phyloP scores from a whole-genome alignment of 2,888 invertebrate genomes.

The Hemaris fuciformis region DNA sequence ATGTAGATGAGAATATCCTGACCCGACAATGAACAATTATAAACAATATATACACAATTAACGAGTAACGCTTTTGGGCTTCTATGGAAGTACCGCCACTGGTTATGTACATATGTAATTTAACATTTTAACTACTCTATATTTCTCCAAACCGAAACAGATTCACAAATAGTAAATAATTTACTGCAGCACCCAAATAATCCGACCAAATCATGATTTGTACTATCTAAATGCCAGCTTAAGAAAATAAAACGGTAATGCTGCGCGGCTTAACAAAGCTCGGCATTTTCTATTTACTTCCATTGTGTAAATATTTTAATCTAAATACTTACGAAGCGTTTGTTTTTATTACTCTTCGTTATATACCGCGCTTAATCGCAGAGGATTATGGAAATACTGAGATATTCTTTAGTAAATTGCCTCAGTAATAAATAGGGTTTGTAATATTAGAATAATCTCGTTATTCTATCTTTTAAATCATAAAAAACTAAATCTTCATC shows the following conservation, averaged over 20 bases:
- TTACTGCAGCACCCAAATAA: background rate
- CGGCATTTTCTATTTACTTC: conserved; percentile 5
- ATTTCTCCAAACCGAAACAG: background rate
- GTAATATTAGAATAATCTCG: background rate
- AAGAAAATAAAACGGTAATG: background rate
- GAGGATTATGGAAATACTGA: background rate
- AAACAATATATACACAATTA: too few relatives aligned
- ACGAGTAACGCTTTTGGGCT: too few relatives aligned
- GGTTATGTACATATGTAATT: background rate
- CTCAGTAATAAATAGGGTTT: background rate
- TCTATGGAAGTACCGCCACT: too few relatives aligned
- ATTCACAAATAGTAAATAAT: too few relatives aligned
- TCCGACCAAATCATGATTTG: background rate
- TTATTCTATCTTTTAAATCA: too few relatives aligned
- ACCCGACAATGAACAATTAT: too few relatives aligned
- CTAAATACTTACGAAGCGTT: background rate
- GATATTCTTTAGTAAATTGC: background rate
- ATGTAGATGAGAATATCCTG: too few relatives aligned
- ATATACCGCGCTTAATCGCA: background rate
- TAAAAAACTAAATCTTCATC: too few relatives aligned
- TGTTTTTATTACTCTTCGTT: background rate
- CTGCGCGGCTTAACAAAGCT: conserved; percentile 12
- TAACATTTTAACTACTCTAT: too few relatives aligned
- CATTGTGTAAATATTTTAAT: conserved; percentile 15
- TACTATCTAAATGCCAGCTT: background rate